Evolutionary conservation across 2,113 vertebrate species (phyloP).

Genomic region (Mesoclemmys tuberculata): DNA sequence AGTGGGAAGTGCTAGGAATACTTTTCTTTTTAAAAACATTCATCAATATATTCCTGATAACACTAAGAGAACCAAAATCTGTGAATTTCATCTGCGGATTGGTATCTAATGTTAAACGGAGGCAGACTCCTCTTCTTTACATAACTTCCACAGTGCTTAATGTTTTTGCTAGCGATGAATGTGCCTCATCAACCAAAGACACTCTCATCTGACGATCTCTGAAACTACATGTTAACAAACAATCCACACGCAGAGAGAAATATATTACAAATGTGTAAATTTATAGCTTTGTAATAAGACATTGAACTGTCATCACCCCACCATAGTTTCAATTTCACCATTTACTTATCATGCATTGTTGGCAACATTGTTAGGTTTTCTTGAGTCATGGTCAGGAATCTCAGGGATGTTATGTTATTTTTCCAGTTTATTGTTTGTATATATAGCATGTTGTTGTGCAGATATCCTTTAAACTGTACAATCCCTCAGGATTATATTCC

Average conservation of each 20-base stretch:
- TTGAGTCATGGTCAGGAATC: background rate
- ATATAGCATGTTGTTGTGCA: background rate
- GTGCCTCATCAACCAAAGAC: background rate
- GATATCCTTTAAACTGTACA: background rate
- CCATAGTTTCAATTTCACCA: background rate
- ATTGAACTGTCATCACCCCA: background rate
- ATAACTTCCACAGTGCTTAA: background rate
- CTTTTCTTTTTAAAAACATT: background rate
- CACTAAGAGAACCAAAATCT: background rate
- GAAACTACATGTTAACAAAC: background rate
- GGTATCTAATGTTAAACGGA: background rate
- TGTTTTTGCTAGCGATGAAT: conserved; percentile 3
- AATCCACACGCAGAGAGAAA: background rate
- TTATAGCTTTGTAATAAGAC: background rate
- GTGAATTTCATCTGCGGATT: background rate
- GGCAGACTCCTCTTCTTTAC: background rate
- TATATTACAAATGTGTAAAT: background rate
- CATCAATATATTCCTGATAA: background rate
- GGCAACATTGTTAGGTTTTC: background rate
- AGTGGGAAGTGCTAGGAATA: background rate
- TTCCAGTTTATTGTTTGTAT: background rate
- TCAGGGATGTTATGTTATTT: background rate
- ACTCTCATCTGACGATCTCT: background rate
- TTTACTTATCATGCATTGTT: background rate
- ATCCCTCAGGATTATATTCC: background rate